Conservation (phyloP, 35 echinoderm and acorn worm species). For the Strongylocentrotus purpuratus region DNA sequence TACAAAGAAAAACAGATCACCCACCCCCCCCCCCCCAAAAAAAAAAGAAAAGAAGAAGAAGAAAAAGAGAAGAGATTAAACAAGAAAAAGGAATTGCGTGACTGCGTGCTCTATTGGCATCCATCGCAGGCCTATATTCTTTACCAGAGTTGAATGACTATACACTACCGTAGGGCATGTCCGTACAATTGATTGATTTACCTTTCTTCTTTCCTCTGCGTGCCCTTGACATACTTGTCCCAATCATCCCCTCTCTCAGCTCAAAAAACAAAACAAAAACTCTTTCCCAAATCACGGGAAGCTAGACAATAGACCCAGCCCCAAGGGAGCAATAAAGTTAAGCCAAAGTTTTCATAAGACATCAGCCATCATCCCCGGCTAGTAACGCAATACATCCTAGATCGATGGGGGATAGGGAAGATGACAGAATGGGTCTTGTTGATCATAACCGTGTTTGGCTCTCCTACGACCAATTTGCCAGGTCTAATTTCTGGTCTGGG, state of each 20-base stretch:
- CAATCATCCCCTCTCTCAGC: not conserved
- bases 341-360: conserved; percentile 13
- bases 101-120: not conserved
- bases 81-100: not conserved
- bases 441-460: conserved; percentile 26
- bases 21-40: too few relatives aligned
- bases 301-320: not conserved
- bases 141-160: not conserved
- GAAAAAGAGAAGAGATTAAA: too few relatives aligned
- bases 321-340: conserved; percentile 23
- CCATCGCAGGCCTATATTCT: not conserved
- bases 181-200: not conserved
- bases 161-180: not conserved
- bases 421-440: conserved; percentile 4
- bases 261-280: not conserved
- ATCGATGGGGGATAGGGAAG: not conserved
- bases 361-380: not conserved
- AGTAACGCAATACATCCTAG: conserved; percentile 31
- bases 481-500: conserved; percentile 1
- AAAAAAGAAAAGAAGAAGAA: too few relatives aligned
- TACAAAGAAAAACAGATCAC: not conserved
- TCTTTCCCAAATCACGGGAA: not conserved
- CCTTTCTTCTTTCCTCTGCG: not conserved
- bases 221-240: not conserved
- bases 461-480: conserved; percentile 38